Evolutionary conservation across 2,113 vertebrate species (phyloP).

Genomic region (Platysternon megacephalum): DNA sequence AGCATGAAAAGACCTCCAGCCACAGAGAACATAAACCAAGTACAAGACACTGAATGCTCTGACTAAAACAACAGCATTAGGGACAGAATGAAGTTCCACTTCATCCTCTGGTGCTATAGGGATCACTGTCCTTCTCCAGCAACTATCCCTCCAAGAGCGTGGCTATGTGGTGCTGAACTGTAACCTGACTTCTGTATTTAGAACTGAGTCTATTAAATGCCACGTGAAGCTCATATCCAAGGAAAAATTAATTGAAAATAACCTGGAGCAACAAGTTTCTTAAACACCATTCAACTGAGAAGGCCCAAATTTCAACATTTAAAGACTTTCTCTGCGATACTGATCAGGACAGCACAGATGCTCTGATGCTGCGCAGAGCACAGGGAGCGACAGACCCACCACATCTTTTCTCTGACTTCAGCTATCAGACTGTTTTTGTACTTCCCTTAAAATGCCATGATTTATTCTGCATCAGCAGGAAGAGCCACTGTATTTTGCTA

Average conservation of each 20-base stretch:
- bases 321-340: slow-evolving; percentile 44
- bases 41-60: background rate
- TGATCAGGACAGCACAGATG: slow-evolving; percentile 50
- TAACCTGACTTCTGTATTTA: slow-evolving; percentile 71
- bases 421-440: background rate
- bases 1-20: slow-evolving; percentile 61
- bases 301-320: slow-evolving; percentile 69
- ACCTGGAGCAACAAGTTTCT: slow-evolving; percentile 71
- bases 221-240: slow-evolving; percentile 65
- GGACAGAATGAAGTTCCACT: slow-evolving; percentile 52
- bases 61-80: slow-evolving; percentile 52
- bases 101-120: slow-evolving; percentile 42
- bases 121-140: slow-evolving; percentile 53
- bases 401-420: slow-evolving; percentile 9
- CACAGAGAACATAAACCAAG: slow-evolving; percentile 36
- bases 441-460: background rate
- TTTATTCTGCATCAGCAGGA: background rate
- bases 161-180: slow-evolving; percentile 57
- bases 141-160: slow-evolving; percentile 63
- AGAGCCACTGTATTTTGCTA: background rate
- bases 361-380: slow-evolving; percentile 12
- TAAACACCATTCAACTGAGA: slow-evolving; percentile 63
- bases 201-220: slow-evolving; percentile 62
- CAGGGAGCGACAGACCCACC: background rate
- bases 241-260: slow-evolving; percentile 73